Base-by-base conservation (phyloP, 2,797 vertebrate species). In the Smutsia gigantea region DNA sequence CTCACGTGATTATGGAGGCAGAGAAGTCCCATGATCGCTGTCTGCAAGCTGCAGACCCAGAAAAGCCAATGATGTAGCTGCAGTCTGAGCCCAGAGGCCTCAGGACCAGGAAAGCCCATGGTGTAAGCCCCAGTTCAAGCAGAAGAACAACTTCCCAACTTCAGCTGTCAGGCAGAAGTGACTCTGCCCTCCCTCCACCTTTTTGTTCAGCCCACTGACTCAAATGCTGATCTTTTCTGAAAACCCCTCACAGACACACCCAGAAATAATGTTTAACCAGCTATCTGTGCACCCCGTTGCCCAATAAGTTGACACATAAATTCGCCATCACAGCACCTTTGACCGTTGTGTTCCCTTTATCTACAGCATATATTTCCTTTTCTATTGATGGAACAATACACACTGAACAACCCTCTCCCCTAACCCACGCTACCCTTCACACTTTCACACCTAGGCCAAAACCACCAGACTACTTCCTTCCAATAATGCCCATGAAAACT, bases 371-470 rank as follows among this genome's bases (percentile, higher is more conserved):
- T 1, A 13, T 18, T 57, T 84, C 29, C 21, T 42, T 23, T 13
- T 49, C 59, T 37, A 0, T 1, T 3, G 15, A 74, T n/a, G 23
- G 57, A 69, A 21, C 1, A 2, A 5, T 0, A 23, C 37, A 9
- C 27, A 13, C 25, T 21, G 75, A 71, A 15, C 2, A 51, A 11
- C 15, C 18, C 4, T 46, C 3, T 29, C 25, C 4, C 7, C 21
- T 66, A 27, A 19, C 53, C n/a, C 27, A 10, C 2, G 11, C 25
- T 17, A 42, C 4, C 29, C 19, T 0, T 15, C 46, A n/a, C 12
- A 17, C 29, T 82, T 57, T 69, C 15, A 46, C 59, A 61, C 14
- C 19, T 4, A 23, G 8, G 18, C 23, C 49, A 25, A 37, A 18
- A 34, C 14, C 42, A n/a, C 12, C 37, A 18, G 13, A 46, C 10